Percentiles rank a stretch among this genome's conserved stretches.
phyloP scores from a whole-genome alignment of 2,113 vertebrate genomes.

The Actinemys pallida region DNA sequence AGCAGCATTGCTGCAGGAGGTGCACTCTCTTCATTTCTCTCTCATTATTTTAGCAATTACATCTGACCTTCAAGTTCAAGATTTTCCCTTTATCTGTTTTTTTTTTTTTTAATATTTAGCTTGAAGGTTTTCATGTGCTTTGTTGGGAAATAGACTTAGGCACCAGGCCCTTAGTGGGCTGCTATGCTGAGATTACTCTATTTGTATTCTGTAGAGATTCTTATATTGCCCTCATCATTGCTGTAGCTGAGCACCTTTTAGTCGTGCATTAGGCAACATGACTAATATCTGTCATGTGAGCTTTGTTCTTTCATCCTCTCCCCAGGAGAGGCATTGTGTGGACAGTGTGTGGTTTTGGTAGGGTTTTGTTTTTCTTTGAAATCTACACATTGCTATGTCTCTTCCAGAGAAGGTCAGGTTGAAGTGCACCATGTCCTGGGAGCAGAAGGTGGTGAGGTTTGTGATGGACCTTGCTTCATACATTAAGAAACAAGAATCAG shows the following conservation, averaged over 20 bases:
- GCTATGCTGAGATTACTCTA: not conserved
- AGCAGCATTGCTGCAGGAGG: not conserved
- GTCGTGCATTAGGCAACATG: fast-evolving
- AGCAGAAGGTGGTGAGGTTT: too few relatives aligned
- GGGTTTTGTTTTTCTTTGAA: not conserved
- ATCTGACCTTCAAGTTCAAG: constrained; percentile 6
- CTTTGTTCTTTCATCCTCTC: not conserved
- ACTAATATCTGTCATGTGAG: not conserved
- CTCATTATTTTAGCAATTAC: constrained; percentile 25
- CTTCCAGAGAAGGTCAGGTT: too few relatives aligned
- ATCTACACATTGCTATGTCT: too few relatives aligned
- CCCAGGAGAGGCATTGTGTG: fast-evolving
- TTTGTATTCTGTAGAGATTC: not conserved
- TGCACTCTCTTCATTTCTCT: constrained; percentile 2
- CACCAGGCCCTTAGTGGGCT: not conserved
- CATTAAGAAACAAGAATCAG: not conserved
- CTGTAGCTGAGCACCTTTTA: not conserved
- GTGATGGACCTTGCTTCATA: too few relatives aligned
- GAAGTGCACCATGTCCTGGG: too few relatives aligned
- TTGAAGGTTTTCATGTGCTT: not conserved
- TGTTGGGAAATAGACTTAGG: not conserved
- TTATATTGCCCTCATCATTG: not conserved
- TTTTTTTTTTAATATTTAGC: not conserved
- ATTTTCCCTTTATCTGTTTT: not conserved
- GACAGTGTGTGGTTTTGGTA: not conserved